Base-by-base conservation (phyloP, 92 coral and sea anemone genomes). In the Zoanthus gigantus region DNA sequence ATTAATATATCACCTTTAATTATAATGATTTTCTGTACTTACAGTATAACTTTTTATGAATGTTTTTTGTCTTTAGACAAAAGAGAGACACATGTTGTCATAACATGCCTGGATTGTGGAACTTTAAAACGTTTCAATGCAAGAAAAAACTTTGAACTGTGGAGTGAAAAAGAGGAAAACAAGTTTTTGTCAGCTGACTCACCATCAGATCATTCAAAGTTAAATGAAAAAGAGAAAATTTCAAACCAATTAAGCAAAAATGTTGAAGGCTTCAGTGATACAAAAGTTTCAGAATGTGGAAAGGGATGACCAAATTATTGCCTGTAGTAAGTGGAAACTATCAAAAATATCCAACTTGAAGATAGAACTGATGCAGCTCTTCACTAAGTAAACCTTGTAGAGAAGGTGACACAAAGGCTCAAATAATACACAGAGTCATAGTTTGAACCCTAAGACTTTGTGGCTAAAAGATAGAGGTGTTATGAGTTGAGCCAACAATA, bases 81-180 rank as follows among this genome's bases (percentile, higher is more conserved):
- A 71, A 84, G 99, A 61, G 98, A 97, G 82, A 89, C 72, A 53
- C 99, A 97, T 82, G 72, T 95, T 34, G 93, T 97, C 16, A 90
- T 92, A 5, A 91, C 90, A 17, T 97, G 99, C 67, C 84, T 97
- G 77, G 91, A 89, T 69, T 97, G 99, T 88, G 92, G 91, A 23
- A 95, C 90, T 8, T 17, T 94, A 30, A 97, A 93, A 87, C 94
- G 99, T 60, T 97, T 92, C 72, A 94, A 95, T 71, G 92, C 96
- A 37, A 86, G 97, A 9, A 75, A 90, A 83, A 88, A 86, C 77
- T 85, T 82, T 88, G 78, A 87, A 29, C 83, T 95, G 84, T 97
- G 97, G 98, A 84, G 79, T 73, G 94, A 89, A 83, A 92, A 90
- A 88, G 81, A 79, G n/a, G 9, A 46, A 44, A 47, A 9, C 6